Evolutionary conservation across 2,797 vertebrate species (phyloP).

Genomic region (Oreochromis grahami): DNA sequence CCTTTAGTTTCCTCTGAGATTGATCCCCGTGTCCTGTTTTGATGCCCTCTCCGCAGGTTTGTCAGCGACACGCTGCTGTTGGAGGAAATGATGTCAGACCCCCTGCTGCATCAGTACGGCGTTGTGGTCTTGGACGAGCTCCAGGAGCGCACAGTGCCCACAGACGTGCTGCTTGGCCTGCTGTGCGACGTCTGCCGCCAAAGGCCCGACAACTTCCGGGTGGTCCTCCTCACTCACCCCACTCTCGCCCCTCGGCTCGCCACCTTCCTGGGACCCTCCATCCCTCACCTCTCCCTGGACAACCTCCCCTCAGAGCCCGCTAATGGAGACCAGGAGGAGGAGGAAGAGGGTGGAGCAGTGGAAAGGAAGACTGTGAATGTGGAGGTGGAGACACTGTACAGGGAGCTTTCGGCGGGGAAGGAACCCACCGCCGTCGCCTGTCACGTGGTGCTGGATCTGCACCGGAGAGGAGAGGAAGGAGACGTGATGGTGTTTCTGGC

Average conservation of each 20-base stretch:
- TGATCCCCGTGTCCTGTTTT: not conserved
- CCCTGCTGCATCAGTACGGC: conserved; percentile 81
- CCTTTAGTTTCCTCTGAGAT: not conserved
- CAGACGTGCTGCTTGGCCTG: conserved; percentile 87
- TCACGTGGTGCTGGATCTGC: conserved; percentile 87
- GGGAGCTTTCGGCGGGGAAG: conserved; percentile 62
- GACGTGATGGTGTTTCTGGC: conserved; percentile 88
- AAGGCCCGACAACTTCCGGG: conserved; percentile 77
- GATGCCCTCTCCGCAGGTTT: conserved; percentile 71
- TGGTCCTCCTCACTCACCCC: conserved; percentile 85
- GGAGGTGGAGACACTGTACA: conserved; percentile 70
- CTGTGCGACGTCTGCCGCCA: conserved; percentile 85
- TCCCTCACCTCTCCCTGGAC: conserved; percentile 76
- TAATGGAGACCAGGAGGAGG: not conserved
- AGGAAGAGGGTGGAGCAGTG: not conserved
- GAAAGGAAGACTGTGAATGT: not conserved
- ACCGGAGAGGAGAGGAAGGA: conserved; percentile 80
- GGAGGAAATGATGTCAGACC: conserved; percentile 90
- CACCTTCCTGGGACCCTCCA: conserved; percentile 76
- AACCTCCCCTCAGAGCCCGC: not conserved
- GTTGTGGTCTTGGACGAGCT: conserved; percentile 89
- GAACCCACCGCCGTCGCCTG: conserved; percentile 73
- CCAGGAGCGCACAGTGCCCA: conserved; percentile 90
- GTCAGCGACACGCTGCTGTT: conserved; percentile 87
- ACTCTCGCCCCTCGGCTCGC: conserved; percentile 75